Percentiles rank a stretch among this genome's conserved stretches.
These are phyloP conservation scores for Dasyprocta punctata DNA, from an alignment of 2,113 vertebrate genomes.

Conservation along the genomic window DNA sequence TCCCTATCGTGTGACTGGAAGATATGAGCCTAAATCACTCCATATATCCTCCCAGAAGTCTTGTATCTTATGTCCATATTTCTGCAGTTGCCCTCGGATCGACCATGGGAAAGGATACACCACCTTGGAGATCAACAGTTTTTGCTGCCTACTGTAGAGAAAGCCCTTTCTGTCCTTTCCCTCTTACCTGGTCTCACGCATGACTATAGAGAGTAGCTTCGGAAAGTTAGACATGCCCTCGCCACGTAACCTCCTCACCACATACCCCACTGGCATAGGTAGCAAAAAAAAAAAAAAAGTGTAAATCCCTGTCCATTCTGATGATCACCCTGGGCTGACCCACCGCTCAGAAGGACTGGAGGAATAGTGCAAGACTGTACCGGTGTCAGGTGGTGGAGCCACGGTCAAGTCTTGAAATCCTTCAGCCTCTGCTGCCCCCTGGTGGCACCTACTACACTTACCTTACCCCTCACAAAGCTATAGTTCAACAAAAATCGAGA, in stretches of 20 bases:
- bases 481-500: not conserved
- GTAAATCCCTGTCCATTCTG: not conserved
- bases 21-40: not conserved
- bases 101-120: not conserved
- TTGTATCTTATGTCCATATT: not conserved
- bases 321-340: not conserved
- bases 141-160: not conserved
- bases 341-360: not conserved
- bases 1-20: not conserved
- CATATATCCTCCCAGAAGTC: not conserved
- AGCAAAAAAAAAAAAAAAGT: not conserved
- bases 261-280: not conserved
- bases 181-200: not conserved
- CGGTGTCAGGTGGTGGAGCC: not conserved
- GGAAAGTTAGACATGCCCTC: not conserved
- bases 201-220: not conserved
- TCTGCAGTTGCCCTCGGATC: not conserved
- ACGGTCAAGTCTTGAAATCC: not conserved
- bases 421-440: constrained; percentile 79
- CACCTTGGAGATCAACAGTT: not conserved
- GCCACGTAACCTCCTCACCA: not conserved
- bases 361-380: not conserved
- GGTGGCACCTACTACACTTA: constrained; percentile 36
- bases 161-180: not conserved
- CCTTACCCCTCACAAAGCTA: not conserved